These are phyloP conservation scores for Tympanoctomys barrerae DNA, from an alignment of 2,797 vertebrate genomes.

Conservation along the genomic window DNA sequence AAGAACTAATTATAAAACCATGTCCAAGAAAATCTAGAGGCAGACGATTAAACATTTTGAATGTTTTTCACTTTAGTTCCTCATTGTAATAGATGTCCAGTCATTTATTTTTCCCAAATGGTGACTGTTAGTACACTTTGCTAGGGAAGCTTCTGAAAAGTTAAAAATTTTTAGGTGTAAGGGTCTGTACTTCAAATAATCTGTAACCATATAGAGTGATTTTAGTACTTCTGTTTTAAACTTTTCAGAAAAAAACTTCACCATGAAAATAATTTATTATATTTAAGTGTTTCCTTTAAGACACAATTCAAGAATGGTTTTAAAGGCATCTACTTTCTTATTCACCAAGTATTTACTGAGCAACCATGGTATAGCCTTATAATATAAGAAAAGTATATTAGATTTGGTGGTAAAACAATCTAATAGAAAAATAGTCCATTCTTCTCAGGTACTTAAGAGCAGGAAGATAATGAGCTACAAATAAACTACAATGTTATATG, in stretches of 20 bases:
- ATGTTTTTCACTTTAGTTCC: not conserved
- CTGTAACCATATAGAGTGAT: not conserved
- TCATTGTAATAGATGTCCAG: not conserved
- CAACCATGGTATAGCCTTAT: not conserved
- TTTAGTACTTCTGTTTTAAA: not conserved
- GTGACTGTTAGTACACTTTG: not conserved
- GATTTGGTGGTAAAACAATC: not conserved
- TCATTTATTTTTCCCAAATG: conserved; percentile 11
- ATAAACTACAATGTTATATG: not conserved
- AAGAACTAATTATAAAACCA: not conserved
- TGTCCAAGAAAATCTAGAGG: not conserved
- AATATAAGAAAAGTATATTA: not conserved
- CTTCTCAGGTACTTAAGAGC: not conserved
- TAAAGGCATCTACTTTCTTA: not conserved
- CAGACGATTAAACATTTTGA: not conserved
- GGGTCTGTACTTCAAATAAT: not conserved
- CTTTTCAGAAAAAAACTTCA: not conserved
- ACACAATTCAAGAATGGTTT: not conserved
- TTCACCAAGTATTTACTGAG: not conserved
- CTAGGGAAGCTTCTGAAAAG: conserved; percentile 4
- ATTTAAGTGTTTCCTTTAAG: conserved; percentile 3
- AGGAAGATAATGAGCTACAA: not conserved
- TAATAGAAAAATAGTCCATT: not conserved
- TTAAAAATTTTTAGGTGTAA: not conserved
- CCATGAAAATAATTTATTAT: not conserved